These are phyloP conservation scores for Calameuta filiformis DNA, from an alignment of 2,888 invertebrate genomes.

Conservation along the genomic window DNA sequence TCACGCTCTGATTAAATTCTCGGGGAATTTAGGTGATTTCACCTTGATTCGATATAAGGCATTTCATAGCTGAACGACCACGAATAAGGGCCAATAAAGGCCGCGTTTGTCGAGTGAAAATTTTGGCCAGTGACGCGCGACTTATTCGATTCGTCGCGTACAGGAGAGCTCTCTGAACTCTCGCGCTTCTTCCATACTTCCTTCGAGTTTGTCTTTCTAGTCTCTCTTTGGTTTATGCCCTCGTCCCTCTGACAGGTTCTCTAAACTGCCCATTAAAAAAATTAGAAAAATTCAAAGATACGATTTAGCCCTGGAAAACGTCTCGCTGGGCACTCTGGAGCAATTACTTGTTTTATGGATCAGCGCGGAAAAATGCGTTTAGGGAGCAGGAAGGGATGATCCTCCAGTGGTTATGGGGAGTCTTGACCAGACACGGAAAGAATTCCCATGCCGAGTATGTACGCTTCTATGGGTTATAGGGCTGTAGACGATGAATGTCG, in stretches of 20 bases:
- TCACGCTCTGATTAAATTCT: slow-evolving; percentile 59
- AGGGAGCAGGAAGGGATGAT: neutral
- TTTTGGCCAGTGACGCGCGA: slow-evolving; percentile 1
- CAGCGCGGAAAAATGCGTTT: neutral
- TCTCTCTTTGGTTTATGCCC: neutral
- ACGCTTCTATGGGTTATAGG: neutral
- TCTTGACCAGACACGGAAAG: neutral
- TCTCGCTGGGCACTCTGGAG: neutral
- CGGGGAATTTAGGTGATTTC: slow-evolving; percentile 54
- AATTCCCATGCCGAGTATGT: neutral
- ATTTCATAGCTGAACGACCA: slow-evolving; percentile 56
- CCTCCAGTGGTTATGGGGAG: neutral
- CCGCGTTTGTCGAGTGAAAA: slow-evolving; percentile 31
- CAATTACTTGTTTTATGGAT: neutral
- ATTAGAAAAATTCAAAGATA: neutral
- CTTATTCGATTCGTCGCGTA: neutral
- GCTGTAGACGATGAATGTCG: neutral
- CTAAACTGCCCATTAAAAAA: neutral
- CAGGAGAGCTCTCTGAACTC: neutral
- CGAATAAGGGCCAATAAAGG: slow-evolving; percentile 54
- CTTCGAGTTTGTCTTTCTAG: neutral
- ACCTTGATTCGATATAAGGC: slow-evolving; percentile 55
- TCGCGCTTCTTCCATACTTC: neutral
- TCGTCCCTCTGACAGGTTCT: neutral
- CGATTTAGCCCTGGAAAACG: neutral